Percentiles rank a stretch among this genome's conserved stretches.
These are phyloP conservation scores for Heliconius hewitsoni DNA, from an alignment of 1,140 invertebrate species.

Conservation along the genomic window DNA sequence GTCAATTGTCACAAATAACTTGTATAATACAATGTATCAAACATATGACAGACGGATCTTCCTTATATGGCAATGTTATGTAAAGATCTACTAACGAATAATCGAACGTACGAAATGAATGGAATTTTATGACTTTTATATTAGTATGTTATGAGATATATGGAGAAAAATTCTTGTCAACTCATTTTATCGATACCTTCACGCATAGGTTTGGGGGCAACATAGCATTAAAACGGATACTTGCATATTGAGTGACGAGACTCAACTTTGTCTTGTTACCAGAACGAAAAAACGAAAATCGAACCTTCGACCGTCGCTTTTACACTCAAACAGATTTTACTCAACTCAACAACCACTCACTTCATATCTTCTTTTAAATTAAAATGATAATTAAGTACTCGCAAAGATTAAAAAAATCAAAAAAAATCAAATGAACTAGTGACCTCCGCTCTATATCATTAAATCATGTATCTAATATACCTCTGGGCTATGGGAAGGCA, in stretches of 20 bases:
- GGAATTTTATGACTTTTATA: neutral
- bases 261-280: no score
- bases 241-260: no score
- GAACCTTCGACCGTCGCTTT: neutral
- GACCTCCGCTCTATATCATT: neutral
- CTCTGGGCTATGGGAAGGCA: neutral
- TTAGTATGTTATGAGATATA: neutral
- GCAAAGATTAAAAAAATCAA: neutral
- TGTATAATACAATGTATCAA: conserved; percentile 7
- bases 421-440: neutral
- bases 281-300: no score
- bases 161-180: neutral
- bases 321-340: no score
- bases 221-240: no score
- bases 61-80: conserved; percentile 5
- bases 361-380: no score
- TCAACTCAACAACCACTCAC: no score
- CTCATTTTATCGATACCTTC: neutral
- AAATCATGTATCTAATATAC: neutral
- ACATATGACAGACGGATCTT: neutral
- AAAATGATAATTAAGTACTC: no score
- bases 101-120: neutral
- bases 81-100: neutral
- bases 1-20: conserved; percentile 12
- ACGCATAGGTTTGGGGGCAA: neutral